Conservation (phyloP, 2,888 invertebrate genomes). For the Eupithecia dodoneata region DNA sequence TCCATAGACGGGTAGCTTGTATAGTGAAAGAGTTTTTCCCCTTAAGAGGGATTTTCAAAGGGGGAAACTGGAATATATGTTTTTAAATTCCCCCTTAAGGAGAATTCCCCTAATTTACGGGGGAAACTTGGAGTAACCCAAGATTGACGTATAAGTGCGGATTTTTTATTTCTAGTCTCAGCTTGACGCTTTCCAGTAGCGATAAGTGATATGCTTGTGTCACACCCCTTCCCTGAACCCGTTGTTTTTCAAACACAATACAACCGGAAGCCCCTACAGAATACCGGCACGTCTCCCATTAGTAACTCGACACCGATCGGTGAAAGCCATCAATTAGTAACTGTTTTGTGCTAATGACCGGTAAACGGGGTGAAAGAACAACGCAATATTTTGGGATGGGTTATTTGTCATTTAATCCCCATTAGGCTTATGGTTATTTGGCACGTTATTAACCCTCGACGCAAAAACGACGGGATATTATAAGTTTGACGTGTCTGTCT, state of each 20-base stretch:
- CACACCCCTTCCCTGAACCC: constrained; percentile 18
- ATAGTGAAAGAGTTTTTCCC: too few species aligned
- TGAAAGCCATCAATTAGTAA: constrained; percentile 30
- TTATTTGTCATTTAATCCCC: constrained; percentile 5
- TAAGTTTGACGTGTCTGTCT: too few species aligned
- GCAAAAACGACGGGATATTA: too few species aligned
- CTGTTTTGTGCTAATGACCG: constrained; percentile 24
- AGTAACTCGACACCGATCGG: constrained; percentile 33
- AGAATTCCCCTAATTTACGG: too few species aligned
- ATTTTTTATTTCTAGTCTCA: background rate
- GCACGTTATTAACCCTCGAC: background rate
- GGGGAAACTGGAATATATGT: too few species aligned
- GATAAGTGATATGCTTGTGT: background rate
- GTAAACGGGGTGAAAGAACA: constrained; percentile 10
- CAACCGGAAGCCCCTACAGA: constrained; percentile 28
- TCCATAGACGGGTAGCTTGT: too few species aligned
- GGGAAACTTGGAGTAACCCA: too few species aligned
- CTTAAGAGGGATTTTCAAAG: too few species aligned
- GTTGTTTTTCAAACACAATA: constrained; percentile 35
- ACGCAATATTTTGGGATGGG: background rate
- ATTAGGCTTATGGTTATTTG: background rate
- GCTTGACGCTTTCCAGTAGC: background rate
- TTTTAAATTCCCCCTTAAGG: too few species aligned
- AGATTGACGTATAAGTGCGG: background rate
- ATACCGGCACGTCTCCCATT: constrained; percentile 28